Percentiles rank a stretch among this genome's conserved stretches.
Conservation (phyloP, 2,113 vertebrate genomes). For the Origma solitaria region DNA sequence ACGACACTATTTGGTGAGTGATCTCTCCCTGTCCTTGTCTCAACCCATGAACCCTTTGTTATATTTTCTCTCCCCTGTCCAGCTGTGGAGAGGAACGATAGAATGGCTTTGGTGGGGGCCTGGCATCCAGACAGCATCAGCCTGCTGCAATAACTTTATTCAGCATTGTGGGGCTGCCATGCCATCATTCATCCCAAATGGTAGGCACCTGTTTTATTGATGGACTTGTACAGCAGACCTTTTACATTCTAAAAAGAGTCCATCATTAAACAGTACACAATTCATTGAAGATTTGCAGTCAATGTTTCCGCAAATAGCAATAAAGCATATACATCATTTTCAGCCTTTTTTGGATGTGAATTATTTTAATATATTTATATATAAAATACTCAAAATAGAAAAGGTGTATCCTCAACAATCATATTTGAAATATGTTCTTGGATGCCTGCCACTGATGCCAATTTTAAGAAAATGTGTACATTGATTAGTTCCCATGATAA, state of each 20-base stretch:
- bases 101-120: neutral
- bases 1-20: too few species aligned
- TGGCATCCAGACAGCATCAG: neutral
- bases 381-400: neutral
- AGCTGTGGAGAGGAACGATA: neutral
- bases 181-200: neutral
- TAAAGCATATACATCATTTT: neutral
- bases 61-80: neutral
- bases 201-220: neutral
- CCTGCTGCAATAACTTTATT: neutral
- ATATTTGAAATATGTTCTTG: neutral
- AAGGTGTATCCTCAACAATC: neutral
- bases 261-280: neutral
- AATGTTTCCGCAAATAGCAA: neutral
- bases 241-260: neutral
- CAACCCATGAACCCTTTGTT: neutral
- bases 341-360: neutral
- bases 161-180: neutral
- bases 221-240: neutral
- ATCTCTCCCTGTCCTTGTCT: neutral
- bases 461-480: neutral
- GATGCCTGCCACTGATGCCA: neutral
- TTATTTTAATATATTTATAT: neutral
- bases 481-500: neutral
- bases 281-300: neutral